phyloP scores from a whole-genome alignment of 2,888 invertebrate species.

The Mallateleia sp. region DNA sequence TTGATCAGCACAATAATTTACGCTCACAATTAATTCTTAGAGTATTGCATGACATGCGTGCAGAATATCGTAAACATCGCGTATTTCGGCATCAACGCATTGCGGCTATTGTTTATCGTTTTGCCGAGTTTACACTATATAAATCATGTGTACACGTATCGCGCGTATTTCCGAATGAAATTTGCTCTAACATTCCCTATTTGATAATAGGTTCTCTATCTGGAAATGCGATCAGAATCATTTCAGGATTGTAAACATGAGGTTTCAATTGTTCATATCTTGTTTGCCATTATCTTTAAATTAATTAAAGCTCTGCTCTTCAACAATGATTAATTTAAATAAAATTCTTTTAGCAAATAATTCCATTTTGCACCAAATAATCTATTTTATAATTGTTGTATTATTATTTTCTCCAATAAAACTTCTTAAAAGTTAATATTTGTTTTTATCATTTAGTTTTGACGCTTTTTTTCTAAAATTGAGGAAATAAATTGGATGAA shows the following conservation, averaged over 20 bases:
- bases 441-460: too few relatives aligned
- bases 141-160: conserved; percentile 66
- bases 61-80: conserved; percentile 61
- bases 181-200: conserved; percentile 63
- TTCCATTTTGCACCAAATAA: too few relatives aligned
- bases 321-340: too few relatives aligned
- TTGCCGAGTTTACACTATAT: conserved; percentile 68
- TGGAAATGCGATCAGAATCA: conserved; percentile 46
- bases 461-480: too few relatives aligned
- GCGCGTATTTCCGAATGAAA: conserved; percentile 64
- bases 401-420: too few relatives aligned
- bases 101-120: conserved; percentile 67
- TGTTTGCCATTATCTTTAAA: conserved; percentile 41
- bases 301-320: too few relatives aligned
- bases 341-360: too few relatives aligned
- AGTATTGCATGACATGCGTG: conserved; percentile 60
- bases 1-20: conserved; percentile 59
- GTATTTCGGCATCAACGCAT: conserved; percentile 63
- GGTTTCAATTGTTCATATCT: conserved; percentile 30
- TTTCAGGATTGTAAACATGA: conserved; percentile 46
- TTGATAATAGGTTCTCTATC: conserved; percentile 67
- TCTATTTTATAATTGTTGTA: too few relatives aligned
- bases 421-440: too few relatives aligned
- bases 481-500: conserved; percentile 32
- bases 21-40: conserved; percentile 63